phyloP scores from a whole-genome alignment of 2,888 invertebrate genomes.

The Drosophila austrosaltans region DNA sequence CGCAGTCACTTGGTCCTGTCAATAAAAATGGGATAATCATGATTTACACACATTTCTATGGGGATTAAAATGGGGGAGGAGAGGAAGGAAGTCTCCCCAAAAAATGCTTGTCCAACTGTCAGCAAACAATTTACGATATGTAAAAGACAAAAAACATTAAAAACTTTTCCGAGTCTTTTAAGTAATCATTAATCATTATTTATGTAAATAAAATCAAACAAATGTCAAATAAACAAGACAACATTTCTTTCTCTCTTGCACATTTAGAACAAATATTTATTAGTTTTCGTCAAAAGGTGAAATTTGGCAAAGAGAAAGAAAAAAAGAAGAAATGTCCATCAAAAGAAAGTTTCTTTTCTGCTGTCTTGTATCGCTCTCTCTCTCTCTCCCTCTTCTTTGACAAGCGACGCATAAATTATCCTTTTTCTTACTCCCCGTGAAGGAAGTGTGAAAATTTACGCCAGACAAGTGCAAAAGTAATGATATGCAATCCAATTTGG shows the following conservation, averaged over 20 bases:
- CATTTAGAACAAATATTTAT: slow-evolving; percentile 63
- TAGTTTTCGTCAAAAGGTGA: slow-evolving; percentile 55
- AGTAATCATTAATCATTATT: not conserved
- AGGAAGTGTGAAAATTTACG: slow-evolving; percentile 69
- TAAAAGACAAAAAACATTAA: not conserved
- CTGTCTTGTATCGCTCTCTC: not conserved
- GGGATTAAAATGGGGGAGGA: not conserved
- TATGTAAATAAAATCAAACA: not conserved
- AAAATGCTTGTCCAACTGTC: slow-evolving; percentile 35
- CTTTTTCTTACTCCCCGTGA: slow-evolving; percentile 46
- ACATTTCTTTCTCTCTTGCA: not conserved
- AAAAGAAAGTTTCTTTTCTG: slow-evolving; percentile 58
- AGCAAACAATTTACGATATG: slow-evolving; percentile 10
- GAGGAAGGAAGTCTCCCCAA: not conserved
- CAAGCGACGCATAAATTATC: slow-evolving; percentile 73
- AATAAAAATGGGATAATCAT: slow-evolving; percentile 65
- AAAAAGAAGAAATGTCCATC: slow-evolving; percentile 68
- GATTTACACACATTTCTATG: slow-evolving; percentile 59
- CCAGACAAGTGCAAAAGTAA: slow-evolving; percentile 76
- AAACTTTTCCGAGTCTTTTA: not conserved
- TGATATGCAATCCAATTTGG: slow-evolving; percentile 77
- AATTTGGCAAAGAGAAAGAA: slow-evolving; percentile 33
- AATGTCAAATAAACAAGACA: not conserved
- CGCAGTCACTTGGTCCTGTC: slow-evolving; percentile 44
- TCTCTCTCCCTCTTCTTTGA: slow-evolving; percentile 10